These are phyloP conservation scores for Xiphophorus birchmanni DNA, from an alignment of 2,797 vertebrate species.

Conservation along the genomic window DNA sequence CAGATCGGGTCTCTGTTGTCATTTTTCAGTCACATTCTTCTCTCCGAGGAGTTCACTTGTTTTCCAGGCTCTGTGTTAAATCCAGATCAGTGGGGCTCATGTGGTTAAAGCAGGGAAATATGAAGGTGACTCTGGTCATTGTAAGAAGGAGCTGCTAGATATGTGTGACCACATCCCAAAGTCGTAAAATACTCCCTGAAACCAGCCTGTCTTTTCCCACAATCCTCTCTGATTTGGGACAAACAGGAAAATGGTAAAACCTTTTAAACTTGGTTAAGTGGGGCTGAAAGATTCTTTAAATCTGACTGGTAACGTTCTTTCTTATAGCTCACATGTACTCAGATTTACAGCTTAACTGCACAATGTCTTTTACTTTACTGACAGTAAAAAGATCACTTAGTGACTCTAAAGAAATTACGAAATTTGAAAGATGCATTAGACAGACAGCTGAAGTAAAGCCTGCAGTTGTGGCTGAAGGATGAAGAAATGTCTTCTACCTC, in stretches of 20 bases:
- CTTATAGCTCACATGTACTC: too few relatives aligned
- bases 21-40: too few relatives aligned
- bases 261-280: too few relatives aligned
- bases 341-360: too few relatives aligned
- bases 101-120: conserved; percentile 38
- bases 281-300: too few relatives aligned
- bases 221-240: too few relatives aligned
- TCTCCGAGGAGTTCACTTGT: conserved; percentile 30
- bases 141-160: conserved; percentile 70
- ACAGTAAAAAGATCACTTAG: too few relatives aligned
- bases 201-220: too few relatives aligned
- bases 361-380: too few relatives aligned
- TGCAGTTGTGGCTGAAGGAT: conserved; percentile 79
- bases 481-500: not conserved
- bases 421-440: not conserved
- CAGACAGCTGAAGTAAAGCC: conserved; percentile 57
- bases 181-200: conserved; percentile 46
- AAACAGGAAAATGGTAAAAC: too few relatives aligned
- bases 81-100: conserved; percentile 48
- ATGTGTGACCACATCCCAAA: conserved; percentile 57
- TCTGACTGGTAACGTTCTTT: too few relatives aligned
- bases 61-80: conserved; percentile 61
- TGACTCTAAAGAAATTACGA: too few relatives aligned
- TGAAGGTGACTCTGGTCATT: conserved; percentile 56
- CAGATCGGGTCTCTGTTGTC: not conserved